Conservation (phyloP, 2,888 invertebrate genomes). For the Malacosoma neustria region DNA sequence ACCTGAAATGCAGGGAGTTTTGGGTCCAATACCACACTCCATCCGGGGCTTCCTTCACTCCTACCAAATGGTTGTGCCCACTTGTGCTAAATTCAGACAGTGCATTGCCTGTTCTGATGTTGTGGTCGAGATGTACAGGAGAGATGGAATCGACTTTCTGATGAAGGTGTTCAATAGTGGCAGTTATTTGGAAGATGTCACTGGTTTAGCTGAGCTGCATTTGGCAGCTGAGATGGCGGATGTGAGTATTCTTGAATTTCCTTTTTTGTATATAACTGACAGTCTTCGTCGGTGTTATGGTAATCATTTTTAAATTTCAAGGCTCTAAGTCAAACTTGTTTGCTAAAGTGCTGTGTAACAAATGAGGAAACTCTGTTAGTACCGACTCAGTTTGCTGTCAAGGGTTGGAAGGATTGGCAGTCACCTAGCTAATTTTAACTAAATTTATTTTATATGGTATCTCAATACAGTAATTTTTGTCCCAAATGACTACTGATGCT, state of each 20-base stretch:
- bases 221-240: constrained; percentile 75
- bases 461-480: too few species aligned
- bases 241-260: constrained; percentile 56
- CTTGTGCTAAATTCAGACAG: constrained; percentile 88
- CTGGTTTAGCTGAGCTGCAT: constrained; percentile 82
- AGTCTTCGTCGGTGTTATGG: too few species aligned
- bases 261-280: too few species aligned
- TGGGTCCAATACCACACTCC: constrained; percentile 94
- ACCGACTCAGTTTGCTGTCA: too few species aligned
- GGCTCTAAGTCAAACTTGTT: too few species aligned
- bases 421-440: too few species aligned
- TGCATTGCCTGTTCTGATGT: constrained; percentile 93
- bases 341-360: too few species aligned
- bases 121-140: constrained; percentile 43
- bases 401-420: too few species aligned
- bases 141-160: constrained; percentile 81
- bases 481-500: too few species aligned
- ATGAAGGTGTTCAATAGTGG: constrained; percentile 87
- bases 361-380: too few species aligned
- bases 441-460: too few species aligned
- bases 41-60: constrained; percentile 93
- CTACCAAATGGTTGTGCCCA: constrained; percentile 87
- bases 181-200: constrained; percentile 88
- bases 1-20: constrained; percentile 70
- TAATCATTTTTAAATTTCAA: too few species aligned